These are phyloP conservation scores for Onychomys torridus DNA, from an alignment of 2,797 vertebrate species.

Conservation along the genomic window DNA sequence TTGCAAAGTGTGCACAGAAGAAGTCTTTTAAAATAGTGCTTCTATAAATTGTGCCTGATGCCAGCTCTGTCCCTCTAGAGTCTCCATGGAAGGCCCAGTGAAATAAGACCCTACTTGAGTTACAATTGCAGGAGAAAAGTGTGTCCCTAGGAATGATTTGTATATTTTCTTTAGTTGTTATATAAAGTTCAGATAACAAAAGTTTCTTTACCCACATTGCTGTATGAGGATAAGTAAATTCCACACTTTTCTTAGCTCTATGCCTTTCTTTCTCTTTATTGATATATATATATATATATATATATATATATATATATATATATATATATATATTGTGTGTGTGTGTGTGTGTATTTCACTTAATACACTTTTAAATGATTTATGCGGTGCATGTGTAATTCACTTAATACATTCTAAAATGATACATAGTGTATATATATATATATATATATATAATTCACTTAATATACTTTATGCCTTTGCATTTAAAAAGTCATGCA, in stretches of 20 bases:
- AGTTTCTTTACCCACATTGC: background rate
- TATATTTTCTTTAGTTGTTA: slow-evolving; percentile 29
- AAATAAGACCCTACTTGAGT: slow-evolving; percentile 33
- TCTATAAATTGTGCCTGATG: slow-evolving; percentile 72
- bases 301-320: background rate
- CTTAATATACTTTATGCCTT: background rate
- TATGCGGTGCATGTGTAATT: background rate
- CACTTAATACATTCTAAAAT: background rate
- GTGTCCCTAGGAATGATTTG: slow-evolving; percentile 4
- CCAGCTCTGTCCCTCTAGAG: slow-evolving; percentile 16
- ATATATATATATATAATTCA: background rate
- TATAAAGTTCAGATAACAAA: slow-evolving; percentile 40
- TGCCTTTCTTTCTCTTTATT: slow-evolving; percentile 12
- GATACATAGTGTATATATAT: background rate
- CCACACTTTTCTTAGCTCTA: background rate
- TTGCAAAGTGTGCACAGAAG: slow-evolving; percentile 72
- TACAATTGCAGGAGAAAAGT: slow-evolving; percentile 51
- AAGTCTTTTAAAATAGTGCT: slow-evolving; percentile 79
- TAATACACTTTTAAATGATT: background rate
- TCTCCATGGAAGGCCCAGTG: background rate
- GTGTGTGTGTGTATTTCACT: too few relatives aligned
- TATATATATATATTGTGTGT: background rate
- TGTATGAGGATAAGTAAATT: slow-evolving; percentile 52
- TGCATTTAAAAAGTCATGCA: slow-evolving; percentile 4
- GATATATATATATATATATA: background rate